Percentiles rank a stretch among this genome's conserved stretches.
Evolutionary conservation across 1,140 invertebrate genomes (phyloP).

Genomic region (Leptinotarsa lineolata): DNA sequence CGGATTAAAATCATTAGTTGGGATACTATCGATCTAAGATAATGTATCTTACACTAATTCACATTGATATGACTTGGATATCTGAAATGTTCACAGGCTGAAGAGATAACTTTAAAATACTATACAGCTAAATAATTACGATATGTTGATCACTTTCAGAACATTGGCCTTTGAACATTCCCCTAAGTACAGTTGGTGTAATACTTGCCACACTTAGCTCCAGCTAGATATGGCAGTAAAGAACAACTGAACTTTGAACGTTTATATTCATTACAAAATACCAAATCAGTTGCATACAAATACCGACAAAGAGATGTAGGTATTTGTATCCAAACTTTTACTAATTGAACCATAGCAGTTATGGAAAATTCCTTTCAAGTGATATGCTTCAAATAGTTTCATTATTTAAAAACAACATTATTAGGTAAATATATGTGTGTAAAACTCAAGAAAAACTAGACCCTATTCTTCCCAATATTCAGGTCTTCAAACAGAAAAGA

Average conservation of each 20-base stretch:
- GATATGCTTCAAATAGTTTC: conserved; percentile 15
- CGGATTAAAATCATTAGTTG: not conserved
- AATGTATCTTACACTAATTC: conserved; percentile 29
- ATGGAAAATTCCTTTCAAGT: not conserved
- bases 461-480: conserved; percentile 48
- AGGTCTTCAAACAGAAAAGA: conserved; percentile 46
- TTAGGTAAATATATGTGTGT: conserved; percentile 48
- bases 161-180: conserved; percentile 37
- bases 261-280: conserved; percentile 11
- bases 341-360: not conserved
- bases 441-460: conserved; percentile 36
- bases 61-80: conserved; percentile 52
- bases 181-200: conserved; percentile 19
- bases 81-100: conserved; percentile 45
- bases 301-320: not conserved
- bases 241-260: not conserved
- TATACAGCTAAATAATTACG: conserved; percentile 33
- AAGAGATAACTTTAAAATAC: conserved; percentile 29
- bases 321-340: not conserved
- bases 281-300: not conserved
- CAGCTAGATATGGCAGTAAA: no score
- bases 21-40: not conserved
- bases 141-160: conserved; percentile 34
- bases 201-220: not conserved
- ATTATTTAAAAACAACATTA: not conserved